These are phyloP conservation scores for Tigriopus californicus DNA, from an alignment of 2,888 invertebrate species.

Conservation along the genomic window DNA sequence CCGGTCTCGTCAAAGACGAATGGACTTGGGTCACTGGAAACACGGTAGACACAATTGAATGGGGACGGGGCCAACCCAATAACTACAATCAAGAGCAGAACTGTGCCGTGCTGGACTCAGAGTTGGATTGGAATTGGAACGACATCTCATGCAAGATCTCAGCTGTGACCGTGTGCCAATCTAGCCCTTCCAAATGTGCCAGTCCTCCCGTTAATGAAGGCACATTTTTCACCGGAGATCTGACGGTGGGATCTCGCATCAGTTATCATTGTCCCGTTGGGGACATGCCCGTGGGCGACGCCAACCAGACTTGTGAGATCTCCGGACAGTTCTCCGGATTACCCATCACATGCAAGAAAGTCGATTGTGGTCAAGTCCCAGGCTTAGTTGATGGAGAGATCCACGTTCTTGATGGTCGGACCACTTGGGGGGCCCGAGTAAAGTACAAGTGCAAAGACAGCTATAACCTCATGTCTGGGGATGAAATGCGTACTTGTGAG, in stretches of 20 bases:
- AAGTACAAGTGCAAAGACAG: conserved; percentile 64
- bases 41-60: conserved; percentile 30
- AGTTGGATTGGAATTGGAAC: conserved; percentile 77
- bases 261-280: conserved; percentile 61
- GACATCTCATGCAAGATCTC: conserved; percentile 67
- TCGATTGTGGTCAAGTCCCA: conserved; percentile 23
- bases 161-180: conserved; percentile 17
- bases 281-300: conserved; percentile 52
- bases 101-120: conserved; percentile 80
- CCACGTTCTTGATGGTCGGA: conserved; percentile 62
- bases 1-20: conserved; percentile 24
- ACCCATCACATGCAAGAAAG: conserved; percentile 54
- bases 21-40: background rate
- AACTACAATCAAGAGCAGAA: conserved; percentile 90
- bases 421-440: conserved; percentile 67
- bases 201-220: conserved; percentile 38
- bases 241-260: conserved; percentile 38
- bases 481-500: conserved; percentile 25
- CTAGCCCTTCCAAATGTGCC: conserved; percentile 16
- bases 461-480: conserved; percentile 51
- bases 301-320: conserved; percentile 43
- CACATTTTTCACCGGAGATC: conserved; percentile 18
- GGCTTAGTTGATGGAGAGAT: conserved; percentile 33
- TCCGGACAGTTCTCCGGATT: conserved; percentile 65
- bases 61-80: conserved; percentile 87